phyloP scores from a whole-genome alignment of 2,797 vertebrate genomes.

The Lepidocolaptes lacrymiger region DNA sequence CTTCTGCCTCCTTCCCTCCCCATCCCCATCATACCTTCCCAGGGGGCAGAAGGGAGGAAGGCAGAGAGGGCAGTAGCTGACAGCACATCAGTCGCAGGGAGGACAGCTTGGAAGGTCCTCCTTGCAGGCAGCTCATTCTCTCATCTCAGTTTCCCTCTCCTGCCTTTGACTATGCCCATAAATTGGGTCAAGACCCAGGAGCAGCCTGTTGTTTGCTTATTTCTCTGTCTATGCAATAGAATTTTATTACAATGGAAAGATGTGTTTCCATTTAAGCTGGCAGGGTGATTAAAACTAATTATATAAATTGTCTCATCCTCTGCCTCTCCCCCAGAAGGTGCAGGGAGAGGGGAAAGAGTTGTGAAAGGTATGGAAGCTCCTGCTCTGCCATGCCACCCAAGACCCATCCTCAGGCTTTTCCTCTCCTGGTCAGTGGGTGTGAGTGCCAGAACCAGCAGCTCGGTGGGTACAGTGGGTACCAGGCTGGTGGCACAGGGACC shows the following conservation, averaged over 20 bases:
- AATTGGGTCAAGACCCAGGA: neutral
- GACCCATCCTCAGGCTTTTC: neutral
- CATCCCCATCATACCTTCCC: neutral
- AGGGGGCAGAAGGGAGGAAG: neutral
- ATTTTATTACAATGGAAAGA: neutral
- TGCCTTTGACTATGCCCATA: neutral
- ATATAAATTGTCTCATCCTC: neutral
- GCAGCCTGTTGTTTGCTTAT: neutral
- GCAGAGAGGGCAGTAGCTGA: neutral
- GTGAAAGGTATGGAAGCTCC: neutral
- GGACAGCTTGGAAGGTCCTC: neutral
- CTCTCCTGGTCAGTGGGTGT: neutral
- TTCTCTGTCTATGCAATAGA: neutral
- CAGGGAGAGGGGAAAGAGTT: neutral
- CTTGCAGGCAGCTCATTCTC: neutral
- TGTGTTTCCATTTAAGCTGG: neutral
- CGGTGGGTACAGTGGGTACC: fast-evolving
- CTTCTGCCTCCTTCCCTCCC: neutral
- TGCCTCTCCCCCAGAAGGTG: neutral
- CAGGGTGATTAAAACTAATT: neutral
- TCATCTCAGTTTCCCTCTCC: neutral
- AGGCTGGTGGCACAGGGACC: neutral
- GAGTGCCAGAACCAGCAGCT: neutral
- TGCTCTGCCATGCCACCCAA: neutral
- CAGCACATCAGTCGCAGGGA: neutral